Conservation (phyloP, 1,140 invertebrate genomes). For the Eumaeus atala region DNA sequence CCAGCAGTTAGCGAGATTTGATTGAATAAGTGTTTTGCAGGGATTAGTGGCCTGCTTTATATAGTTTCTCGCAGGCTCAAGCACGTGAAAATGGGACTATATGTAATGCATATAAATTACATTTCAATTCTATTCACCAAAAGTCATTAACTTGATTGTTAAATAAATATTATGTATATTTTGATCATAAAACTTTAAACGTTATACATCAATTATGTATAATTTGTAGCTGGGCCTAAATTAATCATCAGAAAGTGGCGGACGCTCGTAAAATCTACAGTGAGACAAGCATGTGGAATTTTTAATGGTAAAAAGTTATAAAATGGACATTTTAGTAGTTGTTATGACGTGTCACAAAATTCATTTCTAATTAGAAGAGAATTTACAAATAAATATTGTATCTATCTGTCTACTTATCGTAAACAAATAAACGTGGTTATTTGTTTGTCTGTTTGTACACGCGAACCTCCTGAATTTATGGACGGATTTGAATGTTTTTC, state of each 20-base stretch:
- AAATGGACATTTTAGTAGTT: constrained; percentile 6
- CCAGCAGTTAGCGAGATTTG: too few relatives aligned
- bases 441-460: too few relatives aligned
- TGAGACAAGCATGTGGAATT: constrained; percentile 2
- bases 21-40: too few relatives aligned
- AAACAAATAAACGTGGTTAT: too few relatives aligned
- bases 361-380: constrained; percentile 6
- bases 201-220: neutral
- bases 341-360: constrained; percentile 1
- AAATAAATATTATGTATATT: neutral
- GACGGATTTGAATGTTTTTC: too few relatives aligned
- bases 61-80: too few relatives aligned
- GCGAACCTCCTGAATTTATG: too few relatives aligned
- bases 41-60: too few relatives aligned
- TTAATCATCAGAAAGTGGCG: neutral
- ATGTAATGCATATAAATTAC: neutral
- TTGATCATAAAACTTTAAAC: neutral
- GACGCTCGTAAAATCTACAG: neutral
- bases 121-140: neutral
- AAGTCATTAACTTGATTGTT: neutral
- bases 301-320: neutral
- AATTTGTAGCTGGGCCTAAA: neutral
- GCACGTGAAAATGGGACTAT: too few relatives aligned
- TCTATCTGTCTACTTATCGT: too few relatives aligned
- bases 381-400: neutral